Evolutionary conservation across 2,888 invertebrate species (phyloP).

Genomic region (Drosophila anceps): DNA sequence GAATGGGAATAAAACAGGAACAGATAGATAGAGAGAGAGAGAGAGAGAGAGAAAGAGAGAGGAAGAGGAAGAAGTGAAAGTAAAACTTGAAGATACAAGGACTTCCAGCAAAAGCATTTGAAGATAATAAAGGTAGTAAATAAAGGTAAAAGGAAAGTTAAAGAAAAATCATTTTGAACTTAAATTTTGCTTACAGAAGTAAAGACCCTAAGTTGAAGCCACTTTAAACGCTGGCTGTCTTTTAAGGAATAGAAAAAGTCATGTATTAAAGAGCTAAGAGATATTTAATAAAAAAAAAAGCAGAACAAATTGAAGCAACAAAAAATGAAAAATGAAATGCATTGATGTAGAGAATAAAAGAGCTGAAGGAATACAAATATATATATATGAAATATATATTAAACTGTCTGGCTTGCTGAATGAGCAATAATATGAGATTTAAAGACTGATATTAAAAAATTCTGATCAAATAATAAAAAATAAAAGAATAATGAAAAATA

Average conservation of each 20-base stretch:
- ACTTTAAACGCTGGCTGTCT: background rate
- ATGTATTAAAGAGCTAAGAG: background rate
- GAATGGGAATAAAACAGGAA: no score
- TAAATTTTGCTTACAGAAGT: no score
- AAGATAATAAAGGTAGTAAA: background rate
- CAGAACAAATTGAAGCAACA: no score
- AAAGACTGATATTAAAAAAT: no score
- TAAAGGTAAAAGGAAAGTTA: background rate
- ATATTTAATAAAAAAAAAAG: background rate
- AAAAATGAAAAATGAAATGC: background rate
- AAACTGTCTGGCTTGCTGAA: no score
- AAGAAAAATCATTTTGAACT: background rate
- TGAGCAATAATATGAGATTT: no score
- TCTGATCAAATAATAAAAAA: no score
- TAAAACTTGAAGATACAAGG: background rate
- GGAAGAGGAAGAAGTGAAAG: background rate
- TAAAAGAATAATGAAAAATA: no score
- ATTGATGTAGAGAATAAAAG: background rate
- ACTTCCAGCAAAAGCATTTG: background rate
- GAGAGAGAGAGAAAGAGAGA: background rate
- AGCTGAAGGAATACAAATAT: background rate
- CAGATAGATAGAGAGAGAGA: no score
- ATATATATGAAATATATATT: background rate
- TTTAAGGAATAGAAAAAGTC: background rate
- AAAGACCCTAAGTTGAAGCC: background rate